phyloP scores from a whole-genome alignment of 2,113 vertebrate genomes.

The Podarcis muralis region DNA sequence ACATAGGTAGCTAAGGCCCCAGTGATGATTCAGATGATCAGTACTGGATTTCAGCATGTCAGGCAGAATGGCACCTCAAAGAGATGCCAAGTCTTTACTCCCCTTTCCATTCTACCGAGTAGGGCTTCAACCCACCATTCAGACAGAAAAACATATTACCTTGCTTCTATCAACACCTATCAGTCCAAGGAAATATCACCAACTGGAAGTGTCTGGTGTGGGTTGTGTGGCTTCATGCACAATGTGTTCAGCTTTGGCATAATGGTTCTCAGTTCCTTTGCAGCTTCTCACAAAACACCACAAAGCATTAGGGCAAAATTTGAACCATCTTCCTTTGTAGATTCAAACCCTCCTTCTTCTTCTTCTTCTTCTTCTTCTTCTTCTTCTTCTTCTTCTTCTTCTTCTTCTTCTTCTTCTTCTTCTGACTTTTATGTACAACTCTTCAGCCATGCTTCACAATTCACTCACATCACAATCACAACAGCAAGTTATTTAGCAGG shows the following conservation, averaged over 20 bases:
- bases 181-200: background rate
- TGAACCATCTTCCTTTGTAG: slow-evolving; percentile 10
- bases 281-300: background rate
- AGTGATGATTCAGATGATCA: background rate
- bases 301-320: background rate
- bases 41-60: background rate
- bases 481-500: background rate
- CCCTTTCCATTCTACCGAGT: background rate
- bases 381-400: too few species aligned
- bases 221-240: background rate
- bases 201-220: background rate
- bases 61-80: background rate
- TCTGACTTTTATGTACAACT: background rate
- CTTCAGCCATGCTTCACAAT: background rate
- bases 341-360: background rate
- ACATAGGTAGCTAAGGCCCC: background rate
- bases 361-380: too few species aligned
- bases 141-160: background rate
- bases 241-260: background rate
- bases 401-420: too few species aligned
- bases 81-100: background rate
- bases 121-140: background rate
- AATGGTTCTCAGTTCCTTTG: background rate
- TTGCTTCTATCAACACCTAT: background rate
- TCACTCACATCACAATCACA: background rate